These are phyloP conservation scores for Oriolus oriolus DNA, from an alignment of 2,113 vertebrate genomes.

Conservation along the genomic window DNA sequence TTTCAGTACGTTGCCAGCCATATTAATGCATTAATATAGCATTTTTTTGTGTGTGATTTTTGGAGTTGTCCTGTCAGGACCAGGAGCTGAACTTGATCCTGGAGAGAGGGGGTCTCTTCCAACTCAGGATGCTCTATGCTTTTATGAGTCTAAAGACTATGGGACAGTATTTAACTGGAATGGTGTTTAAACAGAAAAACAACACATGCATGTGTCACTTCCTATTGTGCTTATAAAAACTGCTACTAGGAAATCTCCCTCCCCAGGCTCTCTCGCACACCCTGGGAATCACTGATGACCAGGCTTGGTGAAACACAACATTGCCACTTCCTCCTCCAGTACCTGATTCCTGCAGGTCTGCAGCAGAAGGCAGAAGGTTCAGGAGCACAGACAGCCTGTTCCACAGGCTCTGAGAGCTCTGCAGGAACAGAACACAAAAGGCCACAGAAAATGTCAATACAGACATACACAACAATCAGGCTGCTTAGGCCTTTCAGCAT, in stretches of 20 bases:
- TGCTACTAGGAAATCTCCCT: neutral
- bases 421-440: neutral
- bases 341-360: conserved; percentile 90
- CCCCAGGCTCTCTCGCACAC: neutral
- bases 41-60: neutral
- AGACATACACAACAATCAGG: neutral
- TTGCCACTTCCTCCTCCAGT: neutral
- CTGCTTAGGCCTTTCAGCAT: neutral
- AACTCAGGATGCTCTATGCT: neutral
- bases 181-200: neutral
- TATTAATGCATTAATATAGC: neutral
- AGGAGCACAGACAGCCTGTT: conserved; percentile 94
- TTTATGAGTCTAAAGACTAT: neutral
- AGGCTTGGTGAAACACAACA: neutral
- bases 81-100: neutral
- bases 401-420: conserved; percentile 98
- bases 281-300: neutral
- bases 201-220: accelerated
- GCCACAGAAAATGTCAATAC: neutral
- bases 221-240: neutral
- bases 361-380: conserved; percentile 89
- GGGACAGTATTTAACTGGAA: neutral
- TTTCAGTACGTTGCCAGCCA: neutral
- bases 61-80: neutral
- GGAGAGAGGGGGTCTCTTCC: neutral